A percentile compares a stretch with the other conserved stretches of the same genome.
Conservation (phyloP, 1,140 invertebrate species). For the Hermetia illucens region DNA sequence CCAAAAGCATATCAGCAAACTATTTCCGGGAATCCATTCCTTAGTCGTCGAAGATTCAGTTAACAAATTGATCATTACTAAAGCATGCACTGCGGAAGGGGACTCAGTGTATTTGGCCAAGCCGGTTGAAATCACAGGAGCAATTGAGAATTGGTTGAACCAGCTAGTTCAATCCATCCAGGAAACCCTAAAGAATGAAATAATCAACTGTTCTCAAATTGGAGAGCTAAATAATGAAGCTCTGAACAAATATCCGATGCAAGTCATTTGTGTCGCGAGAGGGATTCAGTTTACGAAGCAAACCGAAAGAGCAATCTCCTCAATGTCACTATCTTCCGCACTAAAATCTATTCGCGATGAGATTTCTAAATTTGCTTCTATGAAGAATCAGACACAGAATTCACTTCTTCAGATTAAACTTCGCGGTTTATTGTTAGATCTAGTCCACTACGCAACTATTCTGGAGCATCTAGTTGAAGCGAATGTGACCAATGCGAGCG, state of each 20-base stretch:
- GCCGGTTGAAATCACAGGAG: constrained; percentile 57
- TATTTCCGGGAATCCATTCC: constrained; percentile 80
- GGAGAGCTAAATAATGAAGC: constrained; percentile 42
- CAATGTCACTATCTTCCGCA: constrained; percentile 41
- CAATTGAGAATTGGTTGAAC: constrained; percentile 61
- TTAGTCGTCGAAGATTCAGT: constrained; percentile 38
- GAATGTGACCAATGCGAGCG: constrained; percentile 43
- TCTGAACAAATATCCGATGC: constrained; percentile 65
- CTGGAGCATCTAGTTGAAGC: constrained; percentile 59
- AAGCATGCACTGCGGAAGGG: constrained; percentile 63
- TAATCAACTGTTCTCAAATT: constrained; percentile 51
- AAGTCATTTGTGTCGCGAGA: constrained; percentile 60
- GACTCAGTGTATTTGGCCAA: constrained; percentile 67
- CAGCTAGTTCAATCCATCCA: constrained; percentile 70
- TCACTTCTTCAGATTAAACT: constrained; percentile 37
- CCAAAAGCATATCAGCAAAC: constrained; percentile 85
- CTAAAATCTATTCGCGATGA: constrained; percentile 28
- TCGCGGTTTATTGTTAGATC: constrained; percentile 74
- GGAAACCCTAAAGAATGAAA: constrained; percentile 50
- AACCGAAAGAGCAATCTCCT: constrained; percentile 64
- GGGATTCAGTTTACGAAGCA: constrained; percentile 67
- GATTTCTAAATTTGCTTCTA: constrained; percentile 19
- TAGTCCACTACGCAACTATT: constrained; percentile 79
- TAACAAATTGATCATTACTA: constrained; percentile 18
- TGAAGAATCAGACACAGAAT: constrained; percentile 16